Evolutionary conservation across 2,797 vertebrate genomes (phyloP).

Genomic region (Coregonus sp.): DNA sequence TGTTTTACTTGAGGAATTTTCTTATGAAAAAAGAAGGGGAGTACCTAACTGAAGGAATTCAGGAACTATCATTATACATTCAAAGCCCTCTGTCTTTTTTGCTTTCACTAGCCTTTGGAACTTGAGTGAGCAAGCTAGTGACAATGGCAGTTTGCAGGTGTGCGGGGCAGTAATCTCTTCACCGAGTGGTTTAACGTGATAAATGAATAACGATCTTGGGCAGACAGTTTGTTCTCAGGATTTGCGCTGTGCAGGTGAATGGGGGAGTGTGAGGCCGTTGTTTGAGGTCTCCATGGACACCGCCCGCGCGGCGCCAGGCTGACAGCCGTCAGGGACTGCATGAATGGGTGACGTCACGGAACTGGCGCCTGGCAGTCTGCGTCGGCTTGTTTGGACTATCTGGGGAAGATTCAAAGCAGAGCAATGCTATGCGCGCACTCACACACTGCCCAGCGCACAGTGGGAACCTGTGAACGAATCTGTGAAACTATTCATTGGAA

Average conservation of each 20-base stretch:
- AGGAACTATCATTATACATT: constrained; percentile 24
- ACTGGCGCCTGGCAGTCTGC: constrained; percentile 93
- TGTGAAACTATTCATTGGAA: constrained; percentile 45
- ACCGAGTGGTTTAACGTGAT: constrained; percentile 72
- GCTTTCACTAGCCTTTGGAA: constrained; percentile 39
- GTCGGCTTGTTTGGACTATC: constrained; percentile 86
- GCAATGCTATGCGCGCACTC: constrained; percentile 49
- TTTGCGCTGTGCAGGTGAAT: constrained; percentile 80
- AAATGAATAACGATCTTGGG: constrained; percentile 72
- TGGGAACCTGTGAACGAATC: constrained; percentile 79
- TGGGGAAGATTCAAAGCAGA: constrained; percentile 73
- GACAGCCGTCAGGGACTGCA: constrained; percentile 91
- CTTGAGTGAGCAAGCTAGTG: constrained; percentile 34
- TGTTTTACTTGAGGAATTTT: constrained; percentile 56
- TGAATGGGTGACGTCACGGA: constrained; percentile 97
- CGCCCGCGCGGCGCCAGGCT: constrained; percentile 94
- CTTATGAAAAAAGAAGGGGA: background rate
- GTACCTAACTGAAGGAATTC: constrained; percentile 20
- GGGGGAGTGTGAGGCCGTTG: constrained; percentile 72
- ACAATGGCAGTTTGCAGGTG: constrained; percentile 78
- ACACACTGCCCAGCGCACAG: constrained; percentile 69
- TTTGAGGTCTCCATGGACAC: constrained; percentile 90
- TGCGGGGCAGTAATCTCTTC: constrained; percentile 74
- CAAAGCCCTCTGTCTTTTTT: constrained; percentile 31
- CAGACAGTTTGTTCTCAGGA: constrained; percentile 72